These are phyloP conservation scores for Gymnothorax javanicus DNA, from an alignment of 2,797 vertebrate genomes.

Conservation along the genomic window DNA sequence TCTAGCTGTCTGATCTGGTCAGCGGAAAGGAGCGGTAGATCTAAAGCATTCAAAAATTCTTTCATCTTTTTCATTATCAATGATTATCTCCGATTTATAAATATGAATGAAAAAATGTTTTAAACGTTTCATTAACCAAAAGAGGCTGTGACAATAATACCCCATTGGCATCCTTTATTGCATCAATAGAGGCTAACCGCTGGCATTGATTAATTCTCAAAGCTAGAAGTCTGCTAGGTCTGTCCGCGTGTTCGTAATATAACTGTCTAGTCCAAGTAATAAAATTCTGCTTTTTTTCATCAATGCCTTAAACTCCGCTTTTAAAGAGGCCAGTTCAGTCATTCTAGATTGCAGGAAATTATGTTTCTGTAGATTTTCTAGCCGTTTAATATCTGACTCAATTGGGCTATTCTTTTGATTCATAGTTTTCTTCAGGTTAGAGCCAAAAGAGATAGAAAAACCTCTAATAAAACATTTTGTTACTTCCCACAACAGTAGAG, in stretches of 20 bases:
- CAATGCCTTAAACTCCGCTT: too few species aligned
- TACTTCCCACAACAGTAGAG: not conserved
- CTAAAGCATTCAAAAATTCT: too few species aligned
- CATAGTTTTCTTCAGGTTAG: not conserved
- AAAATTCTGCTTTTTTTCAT: too few species aligned
- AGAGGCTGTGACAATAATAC: not conserved
- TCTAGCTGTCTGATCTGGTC: too few species aligned
- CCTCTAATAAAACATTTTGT: not conserved
- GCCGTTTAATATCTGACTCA: not conserved
- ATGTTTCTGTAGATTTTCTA: not conserved
- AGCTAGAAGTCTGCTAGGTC: not conserved
- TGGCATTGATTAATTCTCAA: not conserved
- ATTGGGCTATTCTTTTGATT: not conserved
- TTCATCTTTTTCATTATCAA: too few species aligned
- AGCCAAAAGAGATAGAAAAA: not conserved
- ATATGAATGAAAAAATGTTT: not conserved
- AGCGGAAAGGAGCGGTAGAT: too few species aligned
- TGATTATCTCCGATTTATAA: not conserved
- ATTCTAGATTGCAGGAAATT: not conserved
- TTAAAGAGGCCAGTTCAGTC: not conserved
- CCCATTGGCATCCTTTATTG: not conserved
- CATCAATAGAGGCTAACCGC: not conserved
- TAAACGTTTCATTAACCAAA: not conserved
- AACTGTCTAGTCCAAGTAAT: too few species aligned
- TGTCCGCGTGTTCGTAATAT: too few species aligned